phyloP scores from a whole-genome alignment of 1,140 invertebrate species.

The Bradysia coprophila region DNA sequence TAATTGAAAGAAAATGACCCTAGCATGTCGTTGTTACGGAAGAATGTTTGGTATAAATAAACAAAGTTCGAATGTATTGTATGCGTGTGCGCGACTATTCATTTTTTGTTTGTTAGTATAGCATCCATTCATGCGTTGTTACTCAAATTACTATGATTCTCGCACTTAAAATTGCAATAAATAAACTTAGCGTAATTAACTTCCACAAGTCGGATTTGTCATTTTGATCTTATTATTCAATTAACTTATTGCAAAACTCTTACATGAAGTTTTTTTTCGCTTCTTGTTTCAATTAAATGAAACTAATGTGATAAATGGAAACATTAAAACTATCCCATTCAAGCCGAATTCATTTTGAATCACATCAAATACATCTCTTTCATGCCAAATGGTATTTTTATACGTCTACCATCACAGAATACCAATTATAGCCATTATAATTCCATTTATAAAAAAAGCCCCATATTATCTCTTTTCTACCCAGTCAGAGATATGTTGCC shows the following conservation, averaged over 20 bases:
- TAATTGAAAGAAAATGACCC: no score
- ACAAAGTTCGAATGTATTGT: no score
- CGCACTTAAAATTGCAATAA: no score
- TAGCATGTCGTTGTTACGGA: no score
- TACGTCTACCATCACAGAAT: background rate
- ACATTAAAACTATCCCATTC: background rate
- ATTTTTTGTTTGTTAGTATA: no score
- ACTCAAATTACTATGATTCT: no score
- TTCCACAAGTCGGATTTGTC: background rate
- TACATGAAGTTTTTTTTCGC: background rate
- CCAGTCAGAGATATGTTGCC: background rate
- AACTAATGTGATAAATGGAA: background rate
- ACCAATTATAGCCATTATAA: background rate
- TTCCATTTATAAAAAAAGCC: background rate
- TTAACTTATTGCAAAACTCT: background rate
- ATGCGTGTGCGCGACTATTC: no score
- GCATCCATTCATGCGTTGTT: no score
- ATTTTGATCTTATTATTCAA: background rate
- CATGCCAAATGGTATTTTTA: background rate
- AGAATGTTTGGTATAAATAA: no score
- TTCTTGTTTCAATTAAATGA: background rate
- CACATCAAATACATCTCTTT: background rate
- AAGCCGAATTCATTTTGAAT: background rate
- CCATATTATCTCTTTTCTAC: background rate
- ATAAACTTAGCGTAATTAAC: no score